Evolutionary conservation across 1,140 invertebrate species (phyloP).

Genomic region (Diploscapter pachys): DNA sequence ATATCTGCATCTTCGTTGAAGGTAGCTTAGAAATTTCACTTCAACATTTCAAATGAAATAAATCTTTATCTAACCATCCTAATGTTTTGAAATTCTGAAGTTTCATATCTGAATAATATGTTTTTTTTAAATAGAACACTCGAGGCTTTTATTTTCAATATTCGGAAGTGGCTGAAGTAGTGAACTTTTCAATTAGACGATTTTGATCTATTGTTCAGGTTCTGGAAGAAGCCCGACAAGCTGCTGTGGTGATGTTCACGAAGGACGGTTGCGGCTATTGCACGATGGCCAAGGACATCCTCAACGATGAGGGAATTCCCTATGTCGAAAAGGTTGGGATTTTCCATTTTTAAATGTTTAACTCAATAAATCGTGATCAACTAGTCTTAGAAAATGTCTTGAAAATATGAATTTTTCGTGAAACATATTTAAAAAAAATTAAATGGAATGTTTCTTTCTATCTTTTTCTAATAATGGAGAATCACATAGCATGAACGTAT

Average conservation of each 20-base stretch:
- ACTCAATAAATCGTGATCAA: too few relatives aligned
- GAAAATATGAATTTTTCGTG: too few relatives aligned
- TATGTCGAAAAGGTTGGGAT: conserved; percentile 28
- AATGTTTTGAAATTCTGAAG: not conserved
- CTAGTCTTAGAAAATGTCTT: too few relatives aligned
- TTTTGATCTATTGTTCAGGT: conserved; percentile 16
- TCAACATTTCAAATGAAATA: not conserved
- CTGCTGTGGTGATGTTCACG: conserved; percentile 32
- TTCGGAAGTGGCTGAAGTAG: not conserved
- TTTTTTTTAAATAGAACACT: not conserved
- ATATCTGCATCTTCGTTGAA: too few relatives aligned
- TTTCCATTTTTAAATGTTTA: not conserved
- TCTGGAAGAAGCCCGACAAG: conserved; percentile 11
- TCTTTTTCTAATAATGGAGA: too few relatives aligned
- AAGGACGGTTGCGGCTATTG: conserved; percentile 36
- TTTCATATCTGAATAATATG: not conserved
- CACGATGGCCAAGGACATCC: conserved; percentile 26
- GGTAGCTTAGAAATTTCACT: too few relatives aligned
- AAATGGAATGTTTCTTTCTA: too few relatives aligned
- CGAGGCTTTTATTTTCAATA: not conserved
- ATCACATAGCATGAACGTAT: too few relatives aligned
- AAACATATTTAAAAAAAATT: too few relatives aligned
- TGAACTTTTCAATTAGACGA: not conserved
- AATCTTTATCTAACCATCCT: not conserved
- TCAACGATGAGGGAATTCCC: conserved; percentile 31